These are phyloP conservation scores for Andrena trimmerana DNA, from an alignment of 2,888 invertebrate species.

Conservation along the genomic window DNA sequence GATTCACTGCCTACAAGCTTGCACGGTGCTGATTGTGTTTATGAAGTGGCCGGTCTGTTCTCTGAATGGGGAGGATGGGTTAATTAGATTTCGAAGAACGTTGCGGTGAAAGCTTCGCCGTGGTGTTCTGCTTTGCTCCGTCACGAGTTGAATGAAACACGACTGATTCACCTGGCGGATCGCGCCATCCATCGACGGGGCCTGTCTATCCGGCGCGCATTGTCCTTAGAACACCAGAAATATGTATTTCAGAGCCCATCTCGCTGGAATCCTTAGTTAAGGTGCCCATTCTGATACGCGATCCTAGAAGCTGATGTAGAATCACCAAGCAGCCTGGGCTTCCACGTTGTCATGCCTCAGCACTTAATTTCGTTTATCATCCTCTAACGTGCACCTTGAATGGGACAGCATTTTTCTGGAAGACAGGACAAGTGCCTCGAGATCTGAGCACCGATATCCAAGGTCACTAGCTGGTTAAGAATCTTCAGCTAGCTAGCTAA, in stretches of 20 bases:
- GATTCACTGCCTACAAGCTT: constrained; percentile 44
- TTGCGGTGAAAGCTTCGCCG: constrained; percentile 49
- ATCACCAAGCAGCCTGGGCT: not conserved
- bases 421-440: not conserved
- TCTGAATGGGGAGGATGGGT: constrained; percentile 45
- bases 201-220: no score
- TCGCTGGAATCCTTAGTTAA: no score
- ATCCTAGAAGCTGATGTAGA: not conserved
- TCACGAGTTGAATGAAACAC: constrained; percentile 44
- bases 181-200: not conserved
- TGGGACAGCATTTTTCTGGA: constrained; percentile 27
- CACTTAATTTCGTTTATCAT: constrained; percentile 22
- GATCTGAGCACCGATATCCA: constrained; percentile 16
- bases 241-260: no score
- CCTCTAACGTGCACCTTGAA: constrained; percentile 15
- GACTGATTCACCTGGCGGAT: constrained; percentile 14
- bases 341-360: constrained; percentile 2
- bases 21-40: constrained; percentile 43
- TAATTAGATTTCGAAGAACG: constrained; percentile 54
- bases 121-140: constrained; percentile 27
- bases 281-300: no score
- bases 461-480: constrained; percentile 12
- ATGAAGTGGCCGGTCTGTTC: constrained; percentile 35
- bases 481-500: constrained; percentile 15
- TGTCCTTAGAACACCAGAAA: no score